A percentile compares a stretch with the other conserved stretches of the same genome.
Evolutionary conservation across 2,888 invertebrate genomes (phyloP).

Genomic region (Acanthoscelides obtectus): DNA sequence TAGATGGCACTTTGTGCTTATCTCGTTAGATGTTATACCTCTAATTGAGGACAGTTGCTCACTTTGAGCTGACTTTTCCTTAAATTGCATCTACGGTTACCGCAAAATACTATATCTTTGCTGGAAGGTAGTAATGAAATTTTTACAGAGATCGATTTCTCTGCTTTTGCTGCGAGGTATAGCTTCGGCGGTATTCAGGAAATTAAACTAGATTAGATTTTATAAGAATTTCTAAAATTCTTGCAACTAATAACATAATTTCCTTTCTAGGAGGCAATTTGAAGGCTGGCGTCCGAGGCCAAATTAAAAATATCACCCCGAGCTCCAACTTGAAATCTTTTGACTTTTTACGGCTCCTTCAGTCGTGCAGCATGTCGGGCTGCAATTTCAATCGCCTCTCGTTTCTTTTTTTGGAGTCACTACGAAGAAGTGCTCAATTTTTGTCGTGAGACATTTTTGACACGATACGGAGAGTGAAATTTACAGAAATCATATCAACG

Average conservation of each 20-base stretch:
- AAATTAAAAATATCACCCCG: not conserved
- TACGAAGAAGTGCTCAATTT: not conserved
- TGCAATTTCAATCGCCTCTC: not conserved
- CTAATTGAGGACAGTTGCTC: too few species aligned
- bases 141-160: constrained; percentile 15
- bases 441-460: not conserved
- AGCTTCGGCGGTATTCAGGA: not conserved
- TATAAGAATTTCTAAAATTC: not conserved
- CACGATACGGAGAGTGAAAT: too few species aligned
- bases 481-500: too few species aligned
- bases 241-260: not conserved
- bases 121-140: constrained; percentile 30
- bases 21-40: too few species aligned
- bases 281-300: not conserved
- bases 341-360: not conserved
- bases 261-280: not conserved
- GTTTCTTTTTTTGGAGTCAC: not conserved
- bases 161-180: not conserved
- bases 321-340: not conserved
- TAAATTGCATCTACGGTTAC: constrained; percentile 10
- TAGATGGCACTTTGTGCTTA: too few species aligned
- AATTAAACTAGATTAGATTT: not conserved
- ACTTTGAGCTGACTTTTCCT: too few species aligned
- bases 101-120: constrained; percentile 34
- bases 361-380: not conserved